Percentiles rank a stretch among this genome's conserved stretches.
phyloP scores from a whole-genome alignment of 2,113 vertebrate species.

The Promerops cafer region DNA sequence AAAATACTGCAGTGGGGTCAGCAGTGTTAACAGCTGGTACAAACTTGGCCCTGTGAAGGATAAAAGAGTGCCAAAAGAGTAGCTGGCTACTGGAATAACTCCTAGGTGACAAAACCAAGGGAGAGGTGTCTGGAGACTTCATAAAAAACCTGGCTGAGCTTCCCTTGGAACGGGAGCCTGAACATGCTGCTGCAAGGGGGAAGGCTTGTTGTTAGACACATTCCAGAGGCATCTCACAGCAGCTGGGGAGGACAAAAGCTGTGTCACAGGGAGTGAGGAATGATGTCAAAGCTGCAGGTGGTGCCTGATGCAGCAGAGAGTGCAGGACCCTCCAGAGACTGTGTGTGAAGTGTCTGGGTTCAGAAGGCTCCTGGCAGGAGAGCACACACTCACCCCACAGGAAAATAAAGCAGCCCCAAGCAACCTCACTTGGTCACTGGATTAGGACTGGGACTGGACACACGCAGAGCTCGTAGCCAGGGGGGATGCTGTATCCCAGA shows the following conservation, averaged over 20 bases:
- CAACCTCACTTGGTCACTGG: neutral
- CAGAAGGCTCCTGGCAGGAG: neutral
- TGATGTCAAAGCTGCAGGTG: neutral
- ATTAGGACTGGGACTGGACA: neutral
- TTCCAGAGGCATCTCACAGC: neutral
- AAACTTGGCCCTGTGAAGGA: neutral
- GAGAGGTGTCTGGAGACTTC: neutral
- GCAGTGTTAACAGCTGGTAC: neutral
- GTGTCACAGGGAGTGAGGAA: neutral
- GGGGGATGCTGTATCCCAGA: neutral
- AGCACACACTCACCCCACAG: neutral
- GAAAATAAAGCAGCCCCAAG: neutral
- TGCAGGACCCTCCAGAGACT: neutral
- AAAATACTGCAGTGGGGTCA: neutral
- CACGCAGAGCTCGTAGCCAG: neutral
- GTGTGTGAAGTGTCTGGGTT: neutral
- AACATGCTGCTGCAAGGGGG: neutral
- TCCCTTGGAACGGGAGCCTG: neutral
- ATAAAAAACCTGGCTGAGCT: neutral
- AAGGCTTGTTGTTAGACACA: neutral
- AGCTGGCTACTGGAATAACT: neutral
- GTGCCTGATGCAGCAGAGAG: neutral
- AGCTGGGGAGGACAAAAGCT: neutral
- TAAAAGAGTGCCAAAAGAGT: neutral
- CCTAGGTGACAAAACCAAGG: neutral